Percentiles rank a stretch among this genome's conserved stretches.
phyloP scores from a whole-genome alignment of 2,113 vertebrate species.

The Cyprinus carpio region DNA sequence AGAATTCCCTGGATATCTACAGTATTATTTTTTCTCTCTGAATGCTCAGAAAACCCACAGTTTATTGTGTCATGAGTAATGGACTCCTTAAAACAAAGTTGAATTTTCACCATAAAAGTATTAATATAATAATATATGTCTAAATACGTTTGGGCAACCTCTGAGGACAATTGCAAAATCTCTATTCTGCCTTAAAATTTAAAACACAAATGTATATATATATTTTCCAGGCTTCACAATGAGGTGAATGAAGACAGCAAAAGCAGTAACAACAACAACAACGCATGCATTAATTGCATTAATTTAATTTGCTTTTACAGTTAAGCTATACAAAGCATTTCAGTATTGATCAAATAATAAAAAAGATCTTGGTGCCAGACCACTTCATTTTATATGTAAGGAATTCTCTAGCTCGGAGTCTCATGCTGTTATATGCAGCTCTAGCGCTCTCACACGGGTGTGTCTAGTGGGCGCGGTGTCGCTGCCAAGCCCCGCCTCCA shows the following conservation, averaged over 20 bases:
- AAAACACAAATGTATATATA: background rate
- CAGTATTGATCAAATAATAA: background rate
- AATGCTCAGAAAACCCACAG: background rate
- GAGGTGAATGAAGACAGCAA: too few species aligned
- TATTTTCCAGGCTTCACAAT: background rate
- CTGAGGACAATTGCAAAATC: background rate
- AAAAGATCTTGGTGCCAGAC: background rate
- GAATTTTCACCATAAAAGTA: background rate
- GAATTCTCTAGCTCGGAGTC: background rate
- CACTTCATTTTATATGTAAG: background rate
- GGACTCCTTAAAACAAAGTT: background rate
- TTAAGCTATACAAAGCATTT: background rate
- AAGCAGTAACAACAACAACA: too few species aligned
- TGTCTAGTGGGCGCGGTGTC: conserved; percentile 5
- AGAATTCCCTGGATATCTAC: background rate
- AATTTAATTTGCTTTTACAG: background rate
- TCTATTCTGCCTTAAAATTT: background rate
- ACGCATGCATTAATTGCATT: too few species aligned
- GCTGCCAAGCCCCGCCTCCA: background rate
- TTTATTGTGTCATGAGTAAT: background rate
- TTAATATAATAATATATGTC: background rate
- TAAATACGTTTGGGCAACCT: background rate
- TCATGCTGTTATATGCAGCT: background rate
- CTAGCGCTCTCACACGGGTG: conserved; percentile 1
- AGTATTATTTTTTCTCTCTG: background rate